Base-by-base conservation (phyloP, 2,888 invertebrate species). In the Drosophila gaucha region DNA sequence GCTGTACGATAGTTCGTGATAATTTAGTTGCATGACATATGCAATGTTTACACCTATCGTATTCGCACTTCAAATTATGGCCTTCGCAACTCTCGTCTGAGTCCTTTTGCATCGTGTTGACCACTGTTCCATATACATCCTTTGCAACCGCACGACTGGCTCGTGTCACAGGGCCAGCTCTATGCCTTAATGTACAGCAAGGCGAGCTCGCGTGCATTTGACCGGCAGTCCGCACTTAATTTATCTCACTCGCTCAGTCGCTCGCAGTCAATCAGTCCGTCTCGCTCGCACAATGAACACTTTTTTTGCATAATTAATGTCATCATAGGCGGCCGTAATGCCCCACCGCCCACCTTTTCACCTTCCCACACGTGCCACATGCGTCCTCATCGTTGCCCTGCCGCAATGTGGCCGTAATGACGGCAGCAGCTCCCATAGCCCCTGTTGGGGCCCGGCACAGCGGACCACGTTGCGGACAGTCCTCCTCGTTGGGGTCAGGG, bases 221-320 rank as follows among this genome's bases (percentile, higher is more conserved):
- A 33, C 51, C 55, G n/a, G 18, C 24, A 30, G 44, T 50, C 18
- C 28, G 28, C 31, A 39, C 16, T 24, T 41, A 47, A 33, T 36
- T 41, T 41, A 41, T 70, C 65, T 57, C 52, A n/a, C 51, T 69
- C 49, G 22, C 64, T 39, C 68, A 26, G 24, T 10, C 10, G 18
- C 31, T 10, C 24, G n/a, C 18, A 16, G n/a, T 20, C 16, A 16
- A 16, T 18, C 41, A 28, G 36, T 30, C 51, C 62, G 39, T 51
- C n/a, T 51, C 56, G 2, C 41, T 38, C 47, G 8, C 39, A 22
- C 60, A 33, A 8, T 20, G 16, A 55, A 26, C 9, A 36, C 16
- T 46, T 30, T 67, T 68, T 71, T 71, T 75, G 75, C 70, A 84
- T 88, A 86, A 86, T 86, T 86, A 86, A 86, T 86, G 84, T 68